Base-by-base conservation (phyloP, 2,113 vertebrate genomes). In the Chloebia gouldiae region DNA sequence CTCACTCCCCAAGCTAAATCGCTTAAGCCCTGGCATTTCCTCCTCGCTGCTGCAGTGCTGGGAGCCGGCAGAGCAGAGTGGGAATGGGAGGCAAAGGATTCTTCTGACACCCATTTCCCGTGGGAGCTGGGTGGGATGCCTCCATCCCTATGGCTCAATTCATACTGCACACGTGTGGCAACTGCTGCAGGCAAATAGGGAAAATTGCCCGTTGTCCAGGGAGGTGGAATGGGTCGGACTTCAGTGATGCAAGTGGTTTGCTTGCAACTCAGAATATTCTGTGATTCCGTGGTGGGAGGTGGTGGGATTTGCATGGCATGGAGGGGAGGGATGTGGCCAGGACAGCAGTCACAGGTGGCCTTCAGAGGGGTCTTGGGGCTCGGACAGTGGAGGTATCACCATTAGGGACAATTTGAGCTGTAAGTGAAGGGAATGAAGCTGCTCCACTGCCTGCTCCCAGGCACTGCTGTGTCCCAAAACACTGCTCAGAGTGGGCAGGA, bases 41-140 rank as follows among this genome's bases (percentile, higher is more conserved):
- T 95, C 4, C 70, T 47, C 0, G 1, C 60, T 49, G 65, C 77
- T 27, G 49, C 40, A 33, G 16, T 5, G 10, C 50, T 0, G 0
- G 59, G 51, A 0, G 2, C 57, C 68, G 18, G 72, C 0, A 2
- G 77, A 39, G 59, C 0, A 0, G 5, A 3, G 20, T 0, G 2
- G 69, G 53, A 57, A 53, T 6, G n/a, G 53, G 49, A 60, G 30
- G 35, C 11, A 7, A 42, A 59, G 76, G 12, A 42, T n/a, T 18
- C 13, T 24, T 24, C 80, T 39, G 50, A 25, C 56, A 49, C 33
- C 1, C 0, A 1, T 68, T 66, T 60, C 40, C 54, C 27, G 0
- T 0, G 7, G 60, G 14, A 88, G 18, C 42, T 40, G 40, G 63
- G 33, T 53, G 75, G 50, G 47, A 51, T 18, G 35, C 9, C 2